phyloP scores from a whole-genome alignment of 2,113 vertebrate genomes.

The Pelecanus crispus region DNA sequence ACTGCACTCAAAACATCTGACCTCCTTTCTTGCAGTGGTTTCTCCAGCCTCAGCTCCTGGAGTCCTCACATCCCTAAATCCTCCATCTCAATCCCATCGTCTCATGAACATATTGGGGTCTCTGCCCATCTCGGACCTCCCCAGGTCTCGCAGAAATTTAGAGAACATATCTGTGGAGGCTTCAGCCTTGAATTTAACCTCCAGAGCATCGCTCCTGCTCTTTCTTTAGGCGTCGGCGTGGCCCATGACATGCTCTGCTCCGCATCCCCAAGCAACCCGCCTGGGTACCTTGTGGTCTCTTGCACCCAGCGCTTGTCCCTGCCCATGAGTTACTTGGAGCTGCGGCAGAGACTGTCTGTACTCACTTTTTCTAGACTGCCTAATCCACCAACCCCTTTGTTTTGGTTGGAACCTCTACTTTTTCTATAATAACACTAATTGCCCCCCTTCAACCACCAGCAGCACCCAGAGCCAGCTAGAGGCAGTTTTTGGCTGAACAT shows the following conservation, averaged over 20 bases:
- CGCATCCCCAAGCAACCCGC: neutral
- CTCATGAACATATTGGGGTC: rapidly evolving
- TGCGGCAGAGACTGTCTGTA: neutral
- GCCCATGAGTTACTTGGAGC: rapidly evolving
- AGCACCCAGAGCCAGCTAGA: neutral
- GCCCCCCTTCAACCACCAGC: neutral
- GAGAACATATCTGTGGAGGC: rapidly evolving
- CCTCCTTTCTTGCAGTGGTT: neutral
- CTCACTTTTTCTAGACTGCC: neutral
- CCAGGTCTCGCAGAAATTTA: neutral
- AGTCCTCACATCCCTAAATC: neutral
- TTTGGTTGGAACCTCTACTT: neutral
- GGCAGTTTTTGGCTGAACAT: neutral
- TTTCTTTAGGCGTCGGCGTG: rapidly evolving
- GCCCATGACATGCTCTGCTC: neutral
- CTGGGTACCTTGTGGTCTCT: neutral
- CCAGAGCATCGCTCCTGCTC: neutral
- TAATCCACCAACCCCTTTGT: neutral
- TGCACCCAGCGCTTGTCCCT: rapidly evolving
- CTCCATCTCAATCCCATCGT: neutral
- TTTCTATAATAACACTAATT: neutral
- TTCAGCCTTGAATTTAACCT: neutral
- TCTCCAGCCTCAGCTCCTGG: neutral
- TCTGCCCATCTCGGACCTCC: neutral
- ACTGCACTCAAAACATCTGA: neutral